Conservation (phyloP, 2,797 vertebrate species). For the Protonibea diacanthus region DNA sequence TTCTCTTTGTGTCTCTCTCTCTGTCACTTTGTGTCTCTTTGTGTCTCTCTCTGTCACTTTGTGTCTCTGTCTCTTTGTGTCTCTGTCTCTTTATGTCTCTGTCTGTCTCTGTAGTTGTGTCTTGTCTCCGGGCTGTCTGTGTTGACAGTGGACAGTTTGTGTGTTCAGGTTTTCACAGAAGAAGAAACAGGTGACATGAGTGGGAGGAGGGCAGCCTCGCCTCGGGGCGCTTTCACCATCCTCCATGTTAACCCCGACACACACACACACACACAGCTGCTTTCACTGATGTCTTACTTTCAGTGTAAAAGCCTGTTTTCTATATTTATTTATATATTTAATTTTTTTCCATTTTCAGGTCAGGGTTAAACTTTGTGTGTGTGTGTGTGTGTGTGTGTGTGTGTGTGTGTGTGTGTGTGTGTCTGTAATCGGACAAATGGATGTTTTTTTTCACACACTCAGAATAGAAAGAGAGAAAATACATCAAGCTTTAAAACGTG, state of each 20-base stretch:
- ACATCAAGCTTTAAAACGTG: constrained; percentile 44
- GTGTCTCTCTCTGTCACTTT: no score
- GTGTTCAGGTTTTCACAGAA: constrained; percentile 36
- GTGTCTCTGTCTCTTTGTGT: no score
- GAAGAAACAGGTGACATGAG: constrained; percentile 69
- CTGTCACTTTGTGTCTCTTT: no score
- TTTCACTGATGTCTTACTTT: constrained; percentile 54
- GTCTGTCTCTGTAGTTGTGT: no score
- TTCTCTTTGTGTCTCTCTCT: no score
- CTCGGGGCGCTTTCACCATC: constrained; percentile 71
- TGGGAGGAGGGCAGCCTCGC: constrained; percentile 74
- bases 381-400: constrained; percentile 27
- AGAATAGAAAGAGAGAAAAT: constrained; percentile 76
- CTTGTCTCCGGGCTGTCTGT: no score
- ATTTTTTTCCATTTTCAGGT: constrained; percentile 67
- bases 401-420: constrained; percentile 28
- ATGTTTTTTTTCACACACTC: constrained; percentile 70
- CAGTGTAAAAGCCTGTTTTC: constrained; percentile 70
- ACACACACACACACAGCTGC: constrained; percentile 19
- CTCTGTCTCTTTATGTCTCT: no score
- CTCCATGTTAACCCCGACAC: constrained; percentile 64
- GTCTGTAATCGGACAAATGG: constrained; percentile 75
- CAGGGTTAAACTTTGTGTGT: constrained; percentile 62
- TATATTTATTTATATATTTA: constrained; percentile 64
- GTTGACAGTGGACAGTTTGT: no score